Evolutionary conservation across 2,113 vertebrate genomes (phyloP).

Genomic region (Australoheros scitulus): DNA sequence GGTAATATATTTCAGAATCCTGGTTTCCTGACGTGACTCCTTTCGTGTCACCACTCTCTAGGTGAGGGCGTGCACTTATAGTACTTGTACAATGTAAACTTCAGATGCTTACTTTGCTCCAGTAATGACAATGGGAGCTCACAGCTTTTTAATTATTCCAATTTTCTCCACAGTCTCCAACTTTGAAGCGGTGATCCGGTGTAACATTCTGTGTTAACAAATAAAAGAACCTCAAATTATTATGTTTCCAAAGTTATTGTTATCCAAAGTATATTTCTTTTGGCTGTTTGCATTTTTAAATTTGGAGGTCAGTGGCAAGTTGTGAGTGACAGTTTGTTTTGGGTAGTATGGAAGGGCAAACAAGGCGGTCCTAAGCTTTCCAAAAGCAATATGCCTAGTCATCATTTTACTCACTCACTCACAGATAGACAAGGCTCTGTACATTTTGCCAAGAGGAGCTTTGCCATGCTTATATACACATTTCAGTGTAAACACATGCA

Average conservation of each 20-base stretch:
- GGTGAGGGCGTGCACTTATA: not conserved
- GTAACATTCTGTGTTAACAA: slow-evolving; percentile 9
- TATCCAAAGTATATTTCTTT: slow-evolving; percentile 38
- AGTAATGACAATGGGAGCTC: slow-evolving; percentile 34
- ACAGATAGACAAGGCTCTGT: slow-evolving; percentile 29
- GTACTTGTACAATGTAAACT: slow-evolving; percentile 19
- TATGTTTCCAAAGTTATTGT: slow-evolving; percentile 34
- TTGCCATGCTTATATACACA: slow-evolving; percentile 27
- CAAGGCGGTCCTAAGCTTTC: slow-evolving; percentile 20
- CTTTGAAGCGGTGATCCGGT: slow-evolving; percentile 34
- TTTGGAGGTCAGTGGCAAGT: slow-evolving; percentile 23
- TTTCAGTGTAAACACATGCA: not conserved
- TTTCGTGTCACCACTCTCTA: not conserved
- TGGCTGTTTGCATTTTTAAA: slow-evolving; percentile 30
- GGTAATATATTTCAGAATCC: not conserved
- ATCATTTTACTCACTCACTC: slow-evolving; percentile 41
- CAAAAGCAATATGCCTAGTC: slow-evolving; percentile 53
- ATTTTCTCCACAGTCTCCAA: slow-evolving; percentile 19
- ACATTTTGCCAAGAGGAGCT: slow-evolving; percentile 20
- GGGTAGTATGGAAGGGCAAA: slow-evolving; percentile 13
- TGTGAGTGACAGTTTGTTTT: slow-evolving; percentile 50
- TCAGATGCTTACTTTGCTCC: slow-evolving; percentile 1
- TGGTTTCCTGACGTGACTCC: not conserved
- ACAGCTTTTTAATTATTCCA: slow-evolving; percentile 32
- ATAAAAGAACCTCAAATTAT: slow-evolving; percentile 32